A percentile compares a stretch with the other conserved stretches of the same genome.
Conservation (phyloP, 2,888 invertebrate species). For the Acanthosepion lycidas region DNA sequence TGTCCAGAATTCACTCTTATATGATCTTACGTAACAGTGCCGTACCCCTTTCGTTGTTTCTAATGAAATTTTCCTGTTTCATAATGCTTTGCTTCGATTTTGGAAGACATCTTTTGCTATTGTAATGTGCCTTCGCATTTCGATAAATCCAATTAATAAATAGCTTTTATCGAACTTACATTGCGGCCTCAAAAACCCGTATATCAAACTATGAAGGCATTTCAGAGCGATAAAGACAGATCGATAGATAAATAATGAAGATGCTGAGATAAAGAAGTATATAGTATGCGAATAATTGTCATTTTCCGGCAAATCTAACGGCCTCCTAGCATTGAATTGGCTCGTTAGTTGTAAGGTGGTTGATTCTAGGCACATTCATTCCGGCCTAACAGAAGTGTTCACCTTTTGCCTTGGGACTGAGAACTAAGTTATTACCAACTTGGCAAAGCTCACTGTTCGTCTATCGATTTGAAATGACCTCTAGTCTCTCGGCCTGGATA, state of each 20-base stretch:
- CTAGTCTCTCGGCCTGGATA: background rate
- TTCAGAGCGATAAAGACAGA: background rate
- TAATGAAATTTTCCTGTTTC: too few relatives aligned
- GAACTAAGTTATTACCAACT: slow-evolving; percentile 8
- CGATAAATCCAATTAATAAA: background rate
- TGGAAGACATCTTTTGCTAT: too few relatives aligned
- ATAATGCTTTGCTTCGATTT: too few relatives aligned
- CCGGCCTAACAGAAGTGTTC: background rate
- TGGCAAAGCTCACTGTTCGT: background rate
- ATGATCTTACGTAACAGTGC: too few relatives aligned
- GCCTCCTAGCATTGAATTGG: slow-evolving; percentile 11
- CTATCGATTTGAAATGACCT: slow-evolving; percentile 33
- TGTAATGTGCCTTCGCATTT: too few relatives aligned
- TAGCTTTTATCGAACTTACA: background rate
- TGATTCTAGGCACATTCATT: slow-evolving; percentile 8
- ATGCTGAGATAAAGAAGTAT: background rate
- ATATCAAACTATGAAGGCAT: background rate
- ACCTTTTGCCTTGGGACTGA: slow-evolving; percentile 33
- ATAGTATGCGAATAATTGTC: background rate
- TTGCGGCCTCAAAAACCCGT: background rate
- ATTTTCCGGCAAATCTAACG: background rate
- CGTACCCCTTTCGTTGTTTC: too few relatives aligned
- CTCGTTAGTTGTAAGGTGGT: background rate
- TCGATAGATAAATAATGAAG: background rate
- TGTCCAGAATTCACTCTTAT: too few relatives aligned